Base-by-base conservation (phyloP, 2,888 invertebrate species). In the Lepidocyrtinus sp. region DNA sequence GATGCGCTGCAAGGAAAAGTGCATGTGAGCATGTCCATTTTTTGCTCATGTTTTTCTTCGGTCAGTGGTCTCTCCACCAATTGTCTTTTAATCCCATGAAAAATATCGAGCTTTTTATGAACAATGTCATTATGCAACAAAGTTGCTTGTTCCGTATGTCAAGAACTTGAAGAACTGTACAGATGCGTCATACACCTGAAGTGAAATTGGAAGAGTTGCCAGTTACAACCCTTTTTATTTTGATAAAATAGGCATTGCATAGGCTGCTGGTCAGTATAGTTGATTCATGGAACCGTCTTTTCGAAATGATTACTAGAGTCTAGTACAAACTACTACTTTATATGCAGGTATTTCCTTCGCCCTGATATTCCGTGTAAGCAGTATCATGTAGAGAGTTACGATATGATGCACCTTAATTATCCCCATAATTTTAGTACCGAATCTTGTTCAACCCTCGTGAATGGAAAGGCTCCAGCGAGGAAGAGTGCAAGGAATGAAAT, bases 351-450 rank as follows among this genome's bases (percentile, higher is more conserved):
- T 71, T 62, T 63, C 17, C 9, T n/a, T 36, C 36, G 36, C 5
- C 7, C 36, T 5, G 5, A 36, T 36, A 7, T 36, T 36, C 36
- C n/a, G 1, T 36, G 62, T 62, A 62, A n/a, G n/a, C n/a, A n/a
- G n/a, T 70, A 19, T 55, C 70, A 50, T 50, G 59, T 59, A 36
- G 7, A 55, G n/a, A 9, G 27, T n/a, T 67, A 2, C 46, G 3
- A 67, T 27, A 65, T n/a, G 55, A 21, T 71, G 71, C 64, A 77
- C 77, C 77, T 24, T 76, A 76, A 77, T 77, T 77, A 77, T 64
- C 25, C n/a, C 77, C 71, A 64, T 77, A 75, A 65, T 77, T 77
- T 77, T 61, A 55, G 55, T 55, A 55, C 9, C n/a, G 55, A 55
- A 55, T 55, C 55, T 55, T 55, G 55, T 55, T 55, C 55, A 55